These are phyloP conservation scores for Scaptomyza montana DNA, from an alignment of 1,140 invertebrate species.

Conservation along the genomic window DNA sequence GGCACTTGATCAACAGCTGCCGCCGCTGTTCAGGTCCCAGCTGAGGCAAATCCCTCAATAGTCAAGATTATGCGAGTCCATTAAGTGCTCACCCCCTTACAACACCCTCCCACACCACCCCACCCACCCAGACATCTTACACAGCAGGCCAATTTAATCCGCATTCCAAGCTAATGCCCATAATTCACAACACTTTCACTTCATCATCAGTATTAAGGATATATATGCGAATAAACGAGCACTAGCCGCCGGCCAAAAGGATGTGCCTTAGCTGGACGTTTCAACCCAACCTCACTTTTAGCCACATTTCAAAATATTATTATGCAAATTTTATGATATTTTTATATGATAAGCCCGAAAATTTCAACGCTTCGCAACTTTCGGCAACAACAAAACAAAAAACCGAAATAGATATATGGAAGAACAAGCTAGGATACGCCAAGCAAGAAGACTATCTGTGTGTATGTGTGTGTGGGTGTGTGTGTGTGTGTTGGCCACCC, in stretches of 20 bases:
- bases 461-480: too few relatives aligned
- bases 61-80: slow-evolving; percentile 56
- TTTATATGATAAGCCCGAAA: slow-evolving; percentile 79
- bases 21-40: slow-evolving; percentile 56
- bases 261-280: slow-evolving; percentile 61
- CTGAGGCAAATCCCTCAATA: slow-evolving; percentile 54
- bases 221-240: slow-evolving; percentile 35
- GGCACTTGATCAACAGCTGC: slow-evolving; percentile 75
- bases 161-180: slow-evolving; percentile 51
- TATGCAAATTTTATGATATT: slow-evolving; percentile 79
- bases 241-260: slow-evolving; percentile 38
- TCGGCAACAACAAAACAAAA: slow-evolving; percentile 1
- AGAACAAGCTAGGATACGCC: slow-evolving; percentile 48
- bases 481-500: slow-evolving; percentile 10
- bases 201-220: slow-evolving; percentile 61
- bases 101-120: neutral
- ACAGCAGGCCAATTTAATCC: slow-evolving; percentile 37
- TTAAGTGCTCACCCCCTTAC: slow-evolving; percentile 29
- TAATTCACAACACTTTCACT: slow-evolving; percentile 81
- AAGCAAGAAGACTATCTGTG: slow-evolving; percentile 11
- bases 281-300: neutral
- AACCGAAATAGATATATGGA: slow-evolving; percentile 44
- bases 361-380: slow-evolving; percentile 56
- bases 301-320: slow-evolving; percentile 75
- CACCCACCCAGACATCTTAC: neutral